Conservation (phyloP, 2,888 invertebrate species). For the Drosophila rellima region DNA sequence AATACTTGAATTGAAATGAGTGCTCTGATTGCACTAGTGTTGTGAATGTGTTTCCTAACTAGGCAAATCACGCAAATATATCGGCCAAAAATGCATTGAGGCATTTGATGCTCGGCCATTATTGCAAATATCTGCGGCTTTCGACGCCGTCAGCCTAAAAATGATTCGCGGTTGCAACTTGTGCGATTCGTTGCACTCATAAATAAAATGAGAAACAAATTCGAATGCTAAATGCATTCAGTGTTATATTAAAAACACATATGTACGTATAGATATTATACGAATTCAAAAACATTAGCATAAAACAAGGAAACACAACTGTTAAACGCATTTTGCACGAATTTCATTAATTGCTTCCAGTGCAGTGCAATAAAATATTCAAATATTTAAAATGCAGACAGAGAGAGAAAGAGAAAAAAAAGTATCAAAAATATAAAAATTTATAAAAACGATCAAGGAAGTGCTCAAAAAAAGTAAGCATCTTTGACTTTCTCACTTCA, state of each 20-base stretch:
- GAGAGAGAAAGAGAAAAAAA: neutral
- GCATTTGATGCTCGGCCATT: conserved; percentile 35
- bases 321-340: conserved; percentile 17
- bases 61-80: conserved; percentile 42
- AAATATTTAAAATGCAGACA: neutral
- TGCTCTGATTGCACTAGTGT: neutral
- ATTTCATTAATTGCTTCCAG: conserved; percentile 17
- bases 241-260: conserved; percentile 41
- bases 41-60: conserved; percentile 33
- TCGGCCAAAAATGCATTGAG: conserved; percentile 39
- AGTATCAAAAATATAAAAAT: neutral
- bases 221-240: conserved; percentile 20
- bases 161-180: conserved; percentile 53
- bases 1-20: conserved; percentile 23
- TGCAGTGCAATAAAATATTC: conserved; percentile 5
- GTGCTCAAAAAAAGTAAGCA: too few relatives aligned
- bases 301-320: conserved; percentile 16
- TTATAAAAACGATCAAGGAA: too few relatives aligned
- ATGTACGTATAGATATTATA: conserved; percentile 10
- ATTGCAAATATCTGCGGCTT: conserved; percentile 51
- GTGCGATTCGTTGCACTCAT: conserved; percentile 50
- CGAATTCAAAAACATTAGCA: conserved; percentile 31
- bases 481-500: too few relatives aligned
- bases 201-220: conserved; percentile 47
- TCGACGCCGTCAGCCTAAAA: conserved; percentile 37